Percentiles rank a stretch among this genome's conserved stretches.
phyloP scores from a whole-genome alignment of 2,888 invertebrate genomes.

The Halocaridina rubra region DNA sequence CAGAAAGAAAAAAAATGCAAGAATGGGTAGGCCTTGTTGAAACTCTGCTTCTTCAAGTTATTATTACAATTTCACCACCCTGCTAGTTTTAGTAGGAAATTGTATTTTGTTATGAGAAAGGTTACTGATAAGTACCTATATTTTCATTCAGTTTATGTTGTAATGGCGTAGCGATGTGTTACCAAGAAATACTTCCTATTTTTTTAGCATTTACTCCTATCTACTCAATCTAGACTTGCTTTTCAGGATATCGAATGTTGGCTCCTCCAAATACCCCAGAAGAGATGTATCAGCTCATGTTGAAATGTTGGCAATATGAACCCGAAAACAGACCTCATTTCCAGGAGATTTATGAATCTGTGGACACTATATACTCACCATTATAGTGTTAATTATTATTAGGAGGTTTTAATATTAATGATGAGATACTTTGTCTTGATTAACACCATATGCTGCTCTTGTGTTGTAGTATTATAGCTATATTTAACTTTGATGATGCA shows the following conservation, averaged over 20 bases:
- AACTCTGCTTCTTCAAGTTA: no score
- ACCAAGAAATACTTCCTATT: constrained; percentile 37
- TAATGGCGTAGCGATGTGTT: background rate
- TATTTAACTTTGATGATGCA: no score
- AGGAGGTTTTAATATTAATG: background rate
- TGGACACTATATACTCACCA: constrained; percentile 43
- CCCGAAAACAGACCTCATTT: constrained; percentile 93
- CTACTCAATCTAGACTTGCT: background rate
- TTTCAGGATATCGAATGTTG: constrained; percentile 90
- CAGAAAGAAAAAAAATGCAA: no score
- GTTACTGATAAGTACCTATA: background rate
- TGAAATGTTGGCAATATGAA: constrained; percentile 93
- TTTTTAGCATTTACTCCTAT: constrained; percentile 20
- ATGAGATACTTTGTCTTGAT: background rate
- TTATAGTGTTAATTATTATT: constrained; percentile 31
- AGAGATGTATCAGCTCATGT: constrained; percentile 90
- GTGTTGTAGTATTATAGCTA: background rate
- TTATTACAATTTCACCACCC: no score
- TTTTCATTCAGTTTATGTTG: background rate
- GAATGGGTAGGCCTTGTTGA: no score
- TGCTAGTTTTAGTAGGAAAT: no score
- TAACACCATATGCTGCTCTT: background rate
- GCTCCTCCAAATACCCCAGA: constrained; percentile 89
- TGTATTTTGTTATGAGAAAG: background rate
- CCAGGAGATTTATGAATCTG: constrained; percentile 76